Base-by-base conservation (phyloP, 2,888 invertebrate species). In the Athetis lepigone region DNA sequence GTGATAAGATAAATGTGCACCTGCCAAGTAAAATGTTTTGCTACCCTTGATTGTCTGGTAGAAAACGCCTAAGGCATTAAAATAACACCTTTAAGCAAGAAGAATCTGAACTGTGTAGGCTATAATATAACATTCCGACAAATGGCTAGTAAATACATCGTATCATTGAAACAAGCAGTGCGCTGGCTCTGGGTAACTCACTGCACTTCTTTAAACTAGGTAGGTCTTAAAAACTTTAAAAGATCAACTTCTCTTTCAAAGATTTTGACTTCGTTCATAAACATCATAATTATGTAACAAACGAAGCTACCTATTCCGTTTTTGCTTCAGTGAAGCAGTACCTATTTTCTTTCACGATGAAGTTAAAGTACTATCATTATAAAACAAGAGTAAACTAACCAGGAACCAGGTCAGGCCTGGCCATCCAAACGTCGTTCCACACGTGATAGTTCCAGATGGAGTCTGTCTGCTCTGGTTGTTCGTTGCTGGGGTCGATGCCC, bases 401-500 rank as follows among this genome's bases (percentile, higher is more conserved):
- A 72, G 95, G 94, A 0, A 96, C 96, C 27, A 97, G 95, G 87
- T 98, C 98, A 7, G 97, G 97, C 62, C 98, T 94, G 0, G 97
- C 96, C 98, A 98, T 98, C 97, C 97, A 98, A 0, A 97, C 97
- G 78, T 98, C 98, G 84, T 97, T 98, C 98, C 98, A 98, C 7
- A 98, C 98, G 83, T 98, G 98, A 87, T 97, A 98, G 89, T 97
- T 98, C 98, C 98, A 98, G 77, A 98, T 96, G 11, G 97, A 97
- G 86, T 98, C 98, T 47, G 96, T 60, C 13, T 70, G 59, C 18
- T 77, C 96, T 1, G 96, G 96, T 23, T 90, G 90, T 0, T 96
- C 95, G 82, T 97, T 97, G 75, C 96, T 96, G 1, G 97, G 97
- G 81, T 97, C 97, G 65, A 90, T 96, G 39, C 95, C 95, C 64